Base-by-base conservation (phyloP, 2,113 vertebrate genomes). In the Lipophrys pholis region DNA sequence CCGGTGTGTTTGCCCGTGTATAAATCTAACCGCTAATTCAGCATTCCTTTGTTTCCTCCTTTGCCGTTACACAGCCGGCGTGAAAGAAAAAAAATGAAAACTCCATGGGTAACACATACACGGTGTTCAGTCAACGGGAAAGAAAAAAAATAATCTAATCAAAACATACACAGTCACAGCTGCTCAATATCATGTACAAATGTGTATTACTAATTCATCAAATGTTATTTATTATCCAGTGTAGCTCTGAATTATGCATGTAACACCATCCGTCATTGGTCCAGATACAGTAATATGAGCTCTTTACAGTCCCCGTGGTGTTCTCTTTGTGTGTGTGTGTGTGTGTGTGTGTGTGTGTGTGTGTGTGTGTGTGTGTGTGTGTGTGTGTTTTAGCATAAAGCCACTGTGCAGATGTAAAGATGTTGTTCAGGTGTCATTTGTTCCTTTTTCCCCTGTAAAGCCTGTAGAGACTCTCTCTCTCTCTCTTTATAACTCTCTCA, bases 151-250 rank as follows among this genome's bases (percentile, higher is more conserved):
- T n/a, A 43, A 42, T 2, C 41, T 42, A 42, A 42, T 8, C 45
- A 15, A 38, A 35, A 49, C 11, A 62, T 6, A 17, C 5, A 54
- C 11, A 42, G 59, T 71, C 53, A 49, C 53, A 72, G 79, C 54
- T 75, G 43, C 16, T 83, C 75, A 83, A 41, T 60, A 76, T 67
- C 73, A 74, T 61, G 70, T 51, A 76, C 61, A 73, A 59, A 82
- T 65, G 39, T 59, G 49, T 80, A 72, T 91, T 74, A 88, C 80
- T 84, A 74, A 90, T 91, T 85, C 85, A 90, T 89, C 83, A 85
- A 64, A 73, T 52, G 76, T 81, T 84, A 84, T 90, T 89, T 90
- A 89, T 89, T 79, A 81, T 82, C 82, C 74, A 84, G 38, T 85
- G 78, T 69, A 66, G 50, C 42, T 48, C 64, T 89, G 84, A 82